A percentile compares a stretch with the other conserved stretches of the same genome.
Conservation (phyloP, 2,797 vertebrate genomes). For the Peromyscus aztecus region DNA sequence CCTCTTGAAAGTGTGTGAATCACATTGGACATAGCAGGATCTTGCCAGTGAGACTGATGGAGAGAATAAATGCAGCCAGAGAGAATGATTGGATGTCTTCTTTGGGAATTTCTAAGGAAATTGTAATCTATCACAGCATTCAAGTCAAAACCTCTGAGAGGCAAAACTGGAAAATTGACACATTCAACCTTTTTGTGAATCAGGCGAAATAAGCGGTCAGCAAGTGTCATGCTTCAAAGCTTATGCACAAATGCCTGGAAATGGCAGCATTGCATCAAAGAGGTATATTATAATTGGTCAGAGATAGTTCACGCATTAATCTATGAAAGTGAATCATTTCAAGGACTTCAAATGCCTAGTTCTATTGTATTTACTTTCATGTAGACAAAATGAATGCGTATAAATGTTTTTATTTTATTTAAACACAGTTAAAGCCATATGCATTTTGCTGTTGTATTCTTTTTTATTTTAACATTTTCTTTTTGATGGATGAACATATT, state of each 20-base stretch:
- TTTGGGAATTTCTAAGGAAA: slow-evolving; percentile 62
- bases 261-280: slow-evolving; percentile 17
- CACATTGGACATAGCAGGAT: background rate
- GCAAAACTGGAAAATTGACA: slow-evolving; percentile 39
- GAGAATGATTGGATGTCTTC: slow-evolving; percentile 38
- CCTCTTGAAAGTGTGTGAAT: background rate
- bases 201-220: slow-evolving; percentile 32
- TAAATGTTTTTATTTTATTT: background rate
- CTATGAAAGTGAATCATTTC: background rate
- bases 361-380: slow-evolving; percentile 3
- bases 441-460: background rate
- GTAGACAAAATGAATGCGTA: background rate
- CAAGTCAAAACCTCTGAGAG: slow-evolving; percentile 56
- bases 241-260: slow-evolving; percentile 39
- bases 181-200: slow-evolving; percentile 40
- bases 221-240: slow-evolving; percentile 32
- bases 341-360: background rate
- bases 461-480: background rate
- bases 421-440: background rate
- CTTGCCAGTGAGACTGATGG: background rate
- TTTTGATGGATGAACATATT: slow-evolving; percentile 11
- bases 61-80: slow-evolving; percentile 47
- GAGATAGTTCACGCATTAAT: slow-evolving; percentile 18
- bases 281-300: slow-evolving; percentile 44
- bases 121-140: slow-evolving; percentile 44